Base-by-base conservation (phyloP, 2,888 invertebrate species). In the Eugnorisma glareosa region DNA sequence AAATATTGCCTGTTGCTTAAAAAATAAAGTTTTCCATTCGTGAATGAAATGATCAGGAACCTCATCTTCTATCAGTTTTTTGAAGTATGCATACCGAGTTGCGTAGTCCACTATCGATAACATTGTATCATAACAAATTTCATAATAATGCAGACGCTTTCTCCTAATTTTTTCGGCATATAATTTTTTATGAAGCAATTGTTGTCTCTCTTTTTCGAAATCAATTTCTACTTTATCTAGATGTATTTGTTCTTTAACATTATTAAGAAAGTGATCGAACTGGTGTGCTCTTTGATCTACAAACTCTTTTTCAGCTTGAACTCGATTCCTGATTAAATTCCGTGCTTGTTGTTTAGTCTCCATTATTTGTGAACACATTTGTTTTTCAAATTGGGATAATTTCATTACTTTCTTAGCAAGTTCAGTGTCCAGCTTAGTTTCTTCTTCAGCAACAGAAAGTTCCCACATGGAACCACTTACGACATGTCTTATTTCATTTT, bases 301-400 rank as follows among this genome's bases (percentile, higher is more conserved):
- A 83, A 97, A 96, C 77, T 97, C 95, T 59, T 94, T 95, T 88
- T 97, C 96, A 10, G 97, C 95, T 67, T 95, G 92, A 67, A 94
- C 92, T 88, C 97, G 95, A 89, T 97, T 97, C 70, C 96, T 93
- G 1, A 96, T 91, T 83, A 98, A 95, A 82, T 96, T 95, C 61
- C 97, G 95, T 57, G 97, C 97, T 86, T 97, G 97, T 69, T 97
- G 95, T 73, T 97, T 97, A 0, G 97, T 97, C 91, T 97, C 97
- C 92, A 97, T 97, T 77, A 98, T 93, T 93, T 97, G 97, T 57
- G 97, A 97, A 67, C 97, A 95, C 94, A 98, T 97, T 92, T 97
- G 97, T 90, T 97, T 98, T 89, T 98, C 98, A 91, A 97, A 97
- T 66, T 97, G 95, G 0, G 97, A 97, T 79, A 98, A 96, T 88